These are phyloP conservation scores for Oceanodroma leucorhoa DNA, from an alignment of 2,797 vertebrate genomes.

Conservation along the genomic window DNA sequence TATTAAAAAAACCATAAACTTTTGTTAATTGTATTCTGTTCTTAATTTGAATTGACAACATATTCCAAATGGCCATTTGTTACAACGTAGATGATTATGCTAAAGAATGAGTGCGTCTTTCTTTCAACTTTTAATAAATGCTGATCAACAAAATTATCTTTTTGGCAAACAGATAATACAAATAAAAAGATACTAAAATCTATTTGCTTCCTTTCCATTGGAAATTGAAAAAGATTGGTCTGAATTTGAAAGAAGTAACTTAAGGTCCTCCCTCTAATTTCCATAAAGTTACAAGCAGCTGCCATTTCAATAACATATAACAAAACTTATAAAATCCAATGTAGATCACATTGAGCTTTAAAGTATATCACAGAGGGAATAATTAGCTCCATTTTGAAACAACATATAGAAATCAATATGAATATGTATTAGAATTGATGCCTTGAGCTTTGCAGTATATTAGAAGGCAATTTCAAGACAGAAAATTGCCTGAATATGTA, in stretches of 20 bases:
- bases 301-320: neutral
- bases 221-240: neutral
- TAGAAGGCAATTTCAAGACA: neutral
- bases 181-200: neutral
- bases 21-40: neutral
- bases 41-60: constrained; percentile 13
- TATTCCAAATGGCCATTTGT: neutral
- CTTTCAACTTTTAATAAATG: constrained; percentile 2
- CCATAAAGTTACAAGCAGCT: neutral
- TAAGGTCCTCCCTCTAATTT: constrained; percentile 26
- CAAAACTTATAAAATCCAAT: neutral
- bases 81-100: neutral
- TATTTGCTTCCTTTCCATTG: neutral
- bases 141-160: neutral
- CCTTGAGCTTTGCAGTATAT: neutral
- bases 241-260: neutral
- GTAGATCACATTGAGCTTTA: neutral
- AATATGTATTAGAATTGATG: neutral
- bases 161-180: neutral
- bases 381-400: neutral
- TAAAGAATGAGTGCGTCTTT: neutral
- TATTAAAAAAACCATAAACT: neutral
- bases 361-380: neutral
- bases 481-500: neutral
- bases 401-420: neutral